Evolutionary conservation across 2,797 vertebrate genomes (phyloP), one percentile per base, ranked within the genome.

Genomic region (Chaenodraco wilsoni): DNA sequence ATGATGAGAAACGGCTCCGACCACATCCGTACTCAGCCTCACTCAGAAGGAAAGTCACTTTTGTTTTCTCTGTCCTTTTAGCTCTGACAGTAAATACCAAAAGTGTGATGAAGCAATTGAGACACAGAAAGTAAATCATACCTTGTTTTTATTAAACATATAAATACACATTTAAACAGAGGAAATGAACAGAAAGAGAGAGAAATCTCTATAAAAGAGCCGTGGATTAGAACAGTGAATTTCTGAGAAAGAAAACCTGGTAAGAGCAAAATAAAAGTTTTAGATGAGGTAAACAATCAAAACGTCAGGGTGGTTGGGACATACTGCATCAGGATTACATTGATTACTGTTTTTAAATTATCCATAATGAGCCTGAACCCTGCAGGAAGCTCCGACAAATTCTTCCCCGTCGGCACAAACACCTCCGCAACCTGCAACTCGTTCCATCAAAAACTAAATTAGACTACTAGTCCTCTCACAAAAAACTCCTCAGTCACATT

Each of bases 161-260:
- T 91, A 94, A 94, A 94, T 94, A 92, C 87, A 91, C 89, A 89
- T 87, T 76, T 81, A 78, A 87, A 87, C 87, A 84, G 81, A 74
- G 54, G 65, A 88, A 85, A 84, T 74, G 9, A 89, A 87, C 73
- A 79, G 55, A 83, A 76, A 82, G 50, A 49, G 57, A 86, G 72
- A 78, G 19, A 78, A 86, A 79, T 64, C 62, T 65, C 55, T 79
- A 86, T 4, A 90, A 89, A 85, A 82, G 65, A 86, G 68, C 40
- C 46, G 19, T 3, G 44, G 69, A 78, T 82, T 58, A 68, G 54
- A 81, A 67, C 65, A 74, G 61, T 65, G 63, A 69, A 23, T 7
- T 23, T 52, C 50, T 23, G 23, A 55, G 64, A 57, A 46, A 19
- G 5, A 17, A 2, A 45, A 17, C 8, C 3, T 64, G n/a, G 58